Evolutionary conservation across 2,888 invertebrate genomes (phyloP).

Genomic region (Chorisops tibialis): DNA sequence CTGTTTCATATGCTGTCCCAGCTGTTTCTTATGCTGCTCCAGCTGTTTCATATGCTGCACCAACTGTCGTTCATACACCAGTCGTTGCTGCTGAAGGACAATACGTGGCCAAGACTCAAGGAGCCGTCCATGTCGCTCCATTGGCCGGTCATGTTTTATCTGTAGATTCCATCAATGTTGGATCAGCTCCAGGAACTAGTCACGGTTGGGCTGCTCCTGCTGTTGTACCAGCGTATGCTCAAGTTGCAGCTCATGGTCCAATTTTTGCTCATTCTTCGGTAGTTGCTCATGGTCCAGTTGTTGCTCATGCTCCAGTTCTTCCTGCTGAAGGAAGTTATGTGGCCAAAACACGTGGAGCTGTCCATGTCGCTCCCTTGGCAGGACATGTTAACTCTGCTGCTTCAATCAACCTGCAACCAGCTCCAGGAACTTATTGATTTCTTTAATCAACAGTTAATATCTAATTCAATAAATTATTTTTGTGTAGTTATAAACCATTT

Average conservation of each 20-base stretch:
- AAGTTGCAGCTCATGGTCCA: background rate
- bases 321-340: constrained; percentile 47
- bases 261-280: background rate
- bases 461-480: too few species aligned
- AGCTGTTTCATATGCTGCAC: constrained; percentile 31
- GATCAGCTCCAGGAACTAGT: constrained; percentile 53
- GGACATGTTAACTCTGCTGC: constrained; percentile 41
- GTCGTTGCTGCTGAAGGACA: constrained; percentile 26
- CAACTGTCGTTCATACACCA: background rate
- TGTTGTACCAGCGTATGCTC: background rate
- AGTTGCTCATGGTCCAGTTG: background rate
- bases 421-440: constrained; percentile 47
- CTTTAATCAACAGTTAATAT: too few species aligned
- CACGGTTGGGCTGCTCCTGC: background rate
- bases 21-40: constrained; percentile 18
- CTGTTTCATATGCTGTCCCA: background rate
- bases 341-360: constrained; percentile 50
- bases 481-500: too few species aligned
- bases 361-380: constrained; percentile 51
- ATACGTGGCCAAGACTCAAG: constrained; percentile 52
- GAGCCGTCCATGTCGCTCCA: constrained; percentile 54
- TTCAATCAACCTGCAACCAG: constrained; percentile 50
- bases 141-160: constrained; percentile 50
- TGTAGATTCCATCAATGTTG: constrained; percentile 49
- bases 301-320: background rate